phyloP scores from a whole-genome alignment of 2,113 vertebrate genomes.

The Uria lomvia region DNA sequence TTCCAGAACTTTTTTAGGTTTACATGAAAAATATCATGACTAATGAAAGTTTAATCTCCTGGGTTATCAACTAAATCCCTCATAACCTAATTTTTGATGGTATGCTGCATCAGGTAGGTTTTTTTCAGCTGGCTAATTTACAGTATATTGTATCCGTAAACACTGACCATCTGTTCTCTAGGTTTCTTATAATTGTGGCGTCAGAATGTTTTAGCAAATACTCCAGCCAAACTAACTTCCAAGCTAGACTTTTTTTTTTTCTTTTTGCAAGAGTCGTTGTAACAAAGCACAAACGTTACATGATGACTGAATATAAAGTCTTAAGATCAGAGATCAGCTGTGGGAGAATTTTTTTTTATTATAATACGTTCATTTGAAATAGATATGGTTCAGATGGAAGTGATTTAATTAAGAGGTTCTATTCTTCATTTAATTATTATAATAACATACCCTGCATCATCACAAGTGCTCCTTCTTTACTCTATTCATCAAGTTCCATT shows the following conservation, averaged over 20 bases:
- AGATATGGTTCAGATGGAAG: neutral
- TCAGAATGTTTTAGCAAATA: neutral
- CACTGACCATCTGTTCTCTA: slow-evolving; percentile 8
- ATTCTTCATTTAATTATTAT: neutral
- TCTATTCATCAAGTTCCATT: neutral
- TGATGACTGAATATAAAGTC: neutral
- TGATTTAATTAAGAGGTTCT: neutral
- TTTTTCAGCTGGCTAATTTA: slow-evolving; percentile 43
- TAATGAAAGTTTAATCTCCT: slow-evolving; percentile 34
- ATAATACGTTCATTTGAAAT: neutral
- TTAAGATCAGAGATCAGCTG: neutral
- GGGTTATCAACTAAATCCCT: slow-evolving; percentile 35
- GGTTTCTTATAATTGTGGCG: neutral
- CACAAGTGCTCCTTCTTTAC: neutral
- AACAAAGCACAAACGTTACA: neutral
- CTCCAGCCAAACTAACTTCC: neutral
- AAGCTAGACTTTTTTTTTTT: neutral
- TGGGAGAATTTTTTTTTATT: neutral
- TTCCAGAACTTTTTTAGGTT: neutral
- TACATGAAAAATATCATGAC: slow-evolving; percentile 21
- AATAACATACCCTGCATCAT: neutral
- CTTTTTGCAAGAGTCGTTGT: neutral
- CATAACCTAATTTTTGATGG: slow-evolving; percentile 50
- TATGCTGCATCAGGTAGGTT: slow-evolving; percentile 23
- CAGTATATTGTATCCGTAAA: slow-evolving; percentile 6